Percentiles rank a stretch among this genome's conserved stretches.
phyloP scores from a whole-genome alignment of 2,888 invertebrate genomes.

The Drosophila merina region DNA sequence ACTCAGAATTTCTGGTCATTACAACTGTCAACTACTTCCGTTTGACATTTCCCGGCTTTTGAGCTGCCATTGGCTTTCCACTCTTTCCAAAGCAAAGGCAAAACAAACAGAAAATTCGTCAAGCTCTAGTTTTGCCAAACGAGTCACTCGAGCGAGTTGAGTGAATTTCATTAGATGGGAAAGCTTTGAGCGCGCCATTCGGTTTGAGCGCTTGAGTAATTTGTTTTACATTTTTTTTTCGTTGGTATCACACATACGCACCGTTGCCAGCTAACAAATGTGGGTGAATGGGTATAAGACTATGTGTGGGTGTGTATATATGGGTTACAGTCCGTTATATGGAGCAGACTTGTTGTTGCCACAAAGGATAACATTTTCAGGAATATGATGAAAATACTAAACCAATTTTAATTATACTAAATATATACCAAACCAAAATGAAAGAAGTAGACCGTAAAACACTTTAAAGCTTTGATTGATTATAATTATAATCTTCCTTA shows the following conservation, averaged over 20 bases:
- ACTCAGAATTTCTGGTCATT: neutral
- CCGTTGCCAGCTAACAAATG: slow-evolving; percentile 66
- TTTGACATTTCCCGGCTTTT: slow-evolving; percentile 36
- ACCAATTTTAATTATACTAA: neutral
- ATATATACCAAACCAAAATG: neutral
- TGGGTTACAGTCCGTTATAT: slow-evolving; percentile 46
- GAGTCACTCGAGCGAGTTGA: slow-evolving; percentile 52
- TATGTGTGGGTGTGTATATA: slow-evolving; percentile 26
- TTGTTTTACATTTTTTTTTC: slow-evolving; percentile 36
- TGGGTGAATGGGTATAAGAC: slow-evolving; percentile 60
- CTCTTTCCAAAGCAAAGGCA: slow-evolving; percentile 13
- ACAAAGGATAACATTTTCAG: neutral
- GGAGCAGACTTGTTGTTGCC: slow-evolving; percentile 67
- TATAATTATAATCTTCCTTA: neutral
- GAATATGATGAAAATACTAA: neutral
- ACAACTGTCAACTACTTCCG: slow-evolving; percentile 37
- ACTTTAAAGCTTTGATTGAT: neutral
- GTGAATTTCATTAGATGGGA: slow-evolving; percentile 47
- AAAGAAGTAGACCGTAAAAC: neutral
- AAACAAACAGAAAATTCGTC: slow-evolving; percentile 22
- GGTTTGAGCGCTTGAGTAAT: slow-evolving; percentile 63
- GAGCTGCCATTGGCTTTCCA: slow-evolving; percentile 18
- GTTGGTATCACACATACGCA: slow-evolving; percentile 68
- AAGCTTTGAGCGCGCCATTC: slow-evolving; percentile 59
- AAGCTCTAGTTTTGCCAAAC: neutral